Conservation (phyloP, 2,797 vertebrate species). For the Hafferia zeledoni region DNA sequence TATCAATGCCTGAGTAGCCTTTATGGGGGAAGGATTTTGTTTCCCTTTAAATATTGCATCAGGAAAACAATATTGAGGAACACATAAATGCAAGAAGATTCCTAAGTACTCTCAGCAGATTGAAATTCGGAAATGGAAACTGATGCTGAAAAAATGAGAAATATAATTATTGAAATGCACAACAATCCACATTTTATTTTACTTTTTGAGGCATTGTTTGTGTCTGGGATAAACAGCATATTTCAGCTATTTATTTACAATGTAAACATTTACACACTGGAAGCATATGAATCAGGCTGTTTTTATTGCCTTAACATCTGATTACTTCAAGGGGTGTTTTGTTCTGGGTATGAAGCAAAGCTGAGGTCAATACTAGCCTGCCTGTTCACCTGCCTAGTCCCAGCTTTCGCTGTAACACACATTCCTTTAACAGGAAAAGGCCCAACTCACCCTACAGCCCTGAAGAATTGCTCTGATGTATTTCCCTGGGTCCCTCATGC, state of each 20-base stretch:
- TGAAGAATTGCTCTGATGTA: background rate
- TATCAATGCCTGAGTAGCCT: background rate
- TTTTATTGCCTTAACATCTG: background rate
- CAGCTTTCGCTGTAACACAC: background rate
- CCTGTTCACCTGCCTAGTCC: background rate
- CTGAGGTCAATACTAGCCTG: background rate
- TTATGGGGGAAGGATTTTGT: background rate
- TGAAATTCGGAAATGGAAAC: background rate
- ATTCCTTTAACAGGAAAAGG: background rate
- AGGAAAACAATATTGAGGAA: background rate
- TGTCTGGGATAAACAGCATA: background rate
- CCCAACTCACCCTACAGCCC: background rate
- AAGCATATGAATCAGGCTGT: background rate
- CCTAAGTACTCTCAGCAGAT: background rate
- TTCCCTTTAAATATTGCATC: background rate
- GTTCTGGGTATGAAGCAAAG: background rate
- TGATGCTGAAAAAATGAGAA: background rate
- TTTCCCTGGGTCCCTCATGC: background rate
- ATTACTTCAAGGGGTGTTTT: background rate
- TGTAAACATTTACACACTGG: background rate
- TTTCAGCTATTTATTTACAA: conserved; percentile 18
- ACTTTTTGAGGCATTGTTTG: background rate
- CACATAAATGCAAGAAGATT: background rate
- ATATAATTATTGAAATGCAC: background rate
- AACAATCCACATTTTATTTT: background rate